Evolutionary conservation across 1,140 invertebrate genomes (phyloP), one percentile per base, ranked within the genome.

Genomic region (Chironomus tepperi): DNA sequence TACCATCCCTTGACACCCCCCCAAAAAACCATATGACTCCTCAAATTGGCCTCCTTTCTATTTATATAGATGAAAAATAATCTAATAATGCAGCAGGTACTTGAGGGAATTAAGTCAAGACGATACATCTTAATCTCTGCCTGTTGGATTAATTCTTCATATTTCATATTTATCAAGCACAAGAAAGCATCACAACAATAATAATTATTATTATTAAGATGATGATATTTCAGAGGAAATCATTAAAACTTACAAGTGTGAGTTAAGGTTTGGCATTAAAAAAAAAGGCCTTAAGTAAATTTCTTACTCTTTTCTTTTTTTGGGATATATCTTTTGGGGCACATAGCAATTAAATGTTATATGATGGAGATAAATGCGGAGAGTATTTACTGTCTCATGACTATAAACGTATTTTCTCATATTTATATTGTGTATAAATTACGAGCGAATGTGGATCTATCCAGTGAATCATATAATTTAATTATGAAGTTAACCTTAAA

Each of bases 41-140:
- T 34, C 24, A 34, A 34, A 34, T 34, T 34, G 24, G 24, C 24
- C 24, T 34, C 24, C 24, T 34, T 34, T 34, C 24, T 34, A 34
- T 34, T 34, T 5, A 34, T 34, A 34, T 5, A 34, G 5, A 47
- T 67, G 7, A 67, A 18, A n/a, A 67, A 19, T 18, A 67, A 67
- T 70, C 65, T 70, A 70, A 70, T 70, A 70, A 70, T 70, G 18
- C n/a, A 70, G 65, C 65, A 70, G 65, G 65, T 70, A 70, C 65
- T 70, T 70, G 65, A 19, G 65, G 65, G 65, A 70, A 70, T 70
- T 70, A 70, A 70, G 16, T 70, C 18, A 18, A n/a, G 18, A 70
- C 18, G 65, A 70, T 70, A 70, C 65, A 70, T 70, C 65, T 70
- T 70, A 70, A 70, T 70, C 65, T 70, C 65, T 70, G 9, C 65